Conservation (phyloP, 2,797 vertebrate genomes). For the Muscicapa striata region DNA sequence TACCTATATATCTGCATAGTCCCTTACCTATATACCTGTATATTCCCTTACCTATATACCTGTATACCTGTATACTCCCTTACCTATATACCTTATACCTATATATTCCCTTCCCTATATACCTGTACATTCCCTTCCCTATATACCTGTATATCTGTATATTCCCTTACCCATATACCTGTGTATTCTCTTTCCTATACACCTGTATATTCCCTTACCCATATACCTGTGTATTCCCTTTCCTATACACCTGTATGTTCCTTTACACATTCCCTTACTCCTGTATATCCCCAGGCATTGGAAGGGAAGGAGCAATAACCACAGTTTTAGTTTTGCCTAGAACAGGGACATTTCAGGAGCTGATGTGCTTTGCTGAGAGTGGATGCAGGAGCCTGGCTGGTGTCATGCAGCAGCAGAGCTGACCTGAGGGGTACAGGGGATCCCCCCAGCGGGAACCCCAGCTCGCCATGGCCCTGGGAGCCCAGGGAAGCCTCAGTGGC, state of each 20-base stretch:
- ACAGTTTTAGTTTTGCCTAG: not conserved
- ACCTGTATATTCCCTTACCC: no score
- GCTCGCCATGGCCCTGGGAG: rapidly evolving
- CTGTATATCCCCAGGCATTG: rapidly evolving
- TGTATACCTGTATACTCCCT: no score
- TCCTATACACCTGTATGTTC: not conserved
- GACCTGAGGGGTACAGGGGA: rapidly evolving
- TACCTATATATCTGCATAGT: no score
- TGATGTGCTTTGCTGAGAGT: not conserved
- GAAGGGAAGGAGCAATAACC: not conserved
- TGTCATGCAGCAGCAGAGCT: not conserved
- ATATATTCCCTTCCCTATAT: no score
- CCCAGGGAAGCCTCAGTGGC: rapidly evolving
- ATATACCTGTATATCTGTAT: no score
- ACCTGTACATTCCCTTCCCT: no score
- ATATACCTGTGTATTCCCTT: no score
- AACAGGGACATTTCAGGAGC: not conserved
- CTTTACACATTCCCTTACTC: rapidly evolving
- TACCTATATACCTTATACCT: no score
- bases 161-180: no score
- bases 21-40: no score
- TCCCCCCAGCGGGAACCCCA: rapidly evolving
- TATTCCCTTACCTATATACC: no score
- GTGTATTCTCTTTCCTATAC: no score
- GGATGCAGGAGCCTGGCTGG: rapidly evolving